Conservation (phyloP, 2,113 vertebrate genomes). For the Phalacrocorax pelagicus region DNA sequence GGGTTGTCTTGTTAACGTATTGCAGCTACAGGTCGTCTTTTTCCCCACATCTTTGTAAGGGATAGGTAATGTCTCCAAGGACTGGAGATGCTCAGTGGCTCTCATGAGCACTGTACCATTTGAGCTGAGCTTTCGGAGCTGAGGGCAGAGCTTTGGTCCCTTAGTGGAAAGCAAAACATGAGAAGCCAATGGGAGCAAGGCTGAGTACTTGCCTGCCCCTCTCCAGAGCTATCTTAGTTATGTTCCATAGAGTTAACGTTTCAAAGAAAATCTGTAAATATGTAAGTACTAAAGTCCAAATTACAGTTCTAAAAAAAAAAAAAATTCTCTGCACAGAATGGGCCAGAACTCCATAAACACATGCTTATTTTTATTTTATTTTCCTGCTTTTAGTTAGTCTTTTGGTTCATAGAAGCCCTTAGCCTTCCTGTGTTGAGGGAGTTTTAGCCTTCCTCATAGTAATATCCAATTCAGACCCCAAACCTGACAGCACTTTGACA, state of each 20-base stretch:
- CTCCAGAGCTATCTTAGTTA: no score
- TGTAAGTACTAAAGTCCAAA: neutral
- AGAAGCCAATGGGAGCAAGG: neutral
- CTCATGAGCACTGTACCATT: fast-evolving
- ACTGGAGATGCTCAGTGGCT: neutral
- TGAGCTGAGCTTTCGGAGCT: neutral
- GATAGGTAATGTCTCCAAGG: neutral
- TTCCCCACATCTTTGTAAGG: neutral
- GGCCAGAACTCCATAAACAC: neutral
- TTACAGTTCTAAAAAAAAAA: neutral
- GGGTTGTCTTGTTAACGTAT: fast-evolving
- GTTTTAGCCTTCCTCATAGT: neutral
- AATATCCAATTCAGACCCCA: neutral
- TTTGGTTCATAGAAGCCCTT: neutral
- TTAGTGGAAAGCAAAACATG: neutral
- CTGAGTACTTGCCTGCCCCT: neutral
- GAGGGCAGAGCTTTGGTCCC: neutral
- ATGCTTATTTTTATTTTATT: neutral
- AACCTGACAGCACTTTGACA: neutral
- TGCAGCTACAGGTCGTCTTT: neutral
- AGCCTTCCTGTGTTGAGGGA: neutral
- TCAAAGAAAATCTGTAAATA: neutral
- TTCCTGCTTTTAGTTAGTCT: neutral
- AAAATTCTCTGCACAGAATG: neutral
- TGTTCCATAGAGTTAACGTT: neutral